Conservation (phyloP, 1,140 invertebrate genomes). For the Atta colombica region DNA sequence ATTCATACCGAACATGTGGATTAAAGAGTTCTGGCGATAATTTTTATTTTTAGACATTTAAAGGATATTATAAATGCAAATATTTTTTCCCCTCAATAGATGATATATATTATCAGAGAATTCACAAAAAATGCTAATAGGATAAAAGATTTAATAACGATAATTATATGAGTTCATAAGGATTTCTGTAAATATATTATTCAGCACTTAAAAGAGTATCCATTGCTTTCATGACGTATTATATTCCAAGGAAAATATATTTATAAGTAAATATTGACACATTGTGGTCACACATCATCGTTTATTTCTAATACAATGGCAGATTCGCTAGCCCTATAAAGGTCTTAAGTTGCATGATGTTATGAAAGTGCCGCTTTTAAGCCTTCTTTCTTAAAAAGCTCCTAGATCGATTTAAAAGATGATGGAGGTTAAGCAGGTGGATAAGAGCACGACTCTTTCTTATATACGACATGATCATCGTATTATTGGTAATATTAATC, state of each 20-base stretch:
- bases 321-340: conserved; percentile 2
- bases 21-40: not conserved
- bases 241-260: not conserved
- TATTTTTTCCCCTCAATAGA: not conserved
- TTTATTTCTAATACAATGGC: not conserved
- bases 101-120: not conserved
- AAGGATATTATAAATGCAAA: not conserved
- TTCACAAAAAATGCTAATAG: not conserved
- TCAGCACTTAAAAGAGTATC: not conserved
- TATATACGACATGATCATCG: not conserved
- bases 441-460: conserved; percentile 29
- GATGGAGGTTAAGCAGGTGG: conserved; percentile 21
- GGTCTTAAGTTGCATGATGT: not conserved
- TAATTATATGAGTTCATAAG: not conserved
- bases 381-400: not conserved
- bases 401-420: conserved; percentile 10
- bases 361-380: conserved; percentile 14
- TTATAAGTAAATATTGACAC: not conserved
- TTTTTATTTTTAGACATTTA: not conserved
- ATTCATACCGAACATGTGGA: not conserved
- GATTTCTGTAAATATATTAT: not conserved
- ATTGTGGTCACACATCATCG: not conserved
- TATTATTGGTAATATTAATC: conserved; percentile 22
- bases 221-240: not conserved
- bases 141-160: not conserved